Evolutionary conservation across 2,797 vertebrate species (phyloP).

Genomic region (Notolepis coatsorum): DNA sequence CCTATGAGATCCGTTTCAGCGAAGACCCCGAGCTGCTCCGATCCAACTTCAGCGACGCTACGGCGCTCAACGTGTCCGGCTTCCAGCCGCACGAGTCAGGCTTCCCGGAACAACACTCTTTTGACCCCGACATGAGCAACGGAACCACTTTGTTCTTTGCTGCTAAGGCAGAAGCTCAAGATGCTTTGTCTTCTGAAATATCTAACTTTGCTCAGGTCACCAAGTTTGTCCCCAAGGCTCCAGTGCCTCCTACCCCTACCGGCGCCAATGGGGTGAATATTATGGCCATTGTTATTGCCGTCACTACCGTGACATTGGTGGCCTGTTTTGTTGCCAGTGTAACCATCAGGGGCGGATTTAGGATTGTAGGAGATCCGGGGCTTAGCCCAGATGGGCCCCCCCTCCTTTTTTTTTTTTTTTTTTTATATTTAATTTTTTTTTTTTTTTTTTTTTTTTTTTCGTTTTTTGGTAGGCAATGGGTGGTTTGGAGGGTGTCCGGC

Average conservation of each 20-base stretch:
- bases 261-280: neutral
- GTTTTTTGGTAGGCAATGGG: no score
- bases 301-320: conserved; percentile 5
- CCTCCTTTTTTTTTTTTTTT: no score
- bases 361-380: no score
- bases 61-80: conserved; percentile 54
- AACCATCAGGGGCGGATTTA: no score
- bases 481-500: no score
- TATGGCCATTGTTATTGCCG: neutral
- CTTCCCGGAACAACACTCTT: conserved; percentile 60
- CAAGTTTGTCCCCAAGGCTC: conserved; percentile 20
- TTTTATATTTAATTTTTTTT: no score
- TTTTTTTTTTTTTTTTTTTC: no score
- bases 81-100: conserved; percentile 60
- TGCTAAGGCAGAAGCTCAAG: conserved; percentile 53
- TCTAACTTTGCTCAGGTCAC: conserved; percentile 70
- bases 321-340: conserved; percentile 12
- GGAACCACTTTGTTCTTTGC: conserved; percentile 64
- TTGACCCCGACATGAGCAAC: conserved; percentile 50
- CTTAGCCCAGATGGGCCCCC: no score
- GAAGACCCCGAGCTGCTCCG: conserved; percentile 52
- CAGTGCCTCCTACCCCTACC: neutral
- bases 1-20: conserved; percentile 76
- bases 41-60: conserved; percentile 58
- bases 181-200: conserved; percentile 51